Evolutionary conservation across 2,888 invertebrate species (phyloP), one percentile per base, ranked within the genome.

Genomic region (Gymnosoma rotundatum): DNA sequence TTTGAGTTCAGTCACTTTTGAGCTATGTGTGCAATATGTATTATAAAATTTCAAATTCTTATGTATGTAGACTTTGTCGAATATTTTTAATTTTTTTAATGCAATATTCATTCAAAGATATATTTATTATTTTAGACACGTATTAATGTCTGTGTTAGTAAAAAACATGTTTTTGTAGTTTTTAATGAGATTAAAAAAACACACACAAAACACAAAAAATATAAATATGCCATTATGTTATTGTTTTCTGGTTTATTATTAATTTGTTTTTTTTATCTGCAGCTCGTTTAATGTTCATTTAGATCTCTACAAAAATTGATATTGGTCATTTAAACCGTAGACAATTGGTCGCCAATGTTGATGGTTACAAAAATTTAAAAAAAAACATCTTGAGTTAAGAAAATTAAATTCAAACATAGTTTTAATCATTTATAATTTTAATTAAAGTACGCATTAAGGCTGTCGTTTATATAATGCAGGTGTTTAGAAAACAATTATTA

Each of bases 401-500:
- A 58, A 42, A 7, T 18, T 2, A 61, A 60, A 56, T n/a, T 48
- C 52, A 70, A 64, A 56, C 32, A 74, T 25, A 63, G 42, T 50
- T 76, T 45, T 60, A 32, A 61, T 50, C 42, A 54, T 64, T 50
- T 67, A 75, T 80, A 79, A 83, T 80, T 80, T 72, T 67, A 79
- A 38, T 48, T 79, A 80, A 83, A 75, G 60, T 72, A 66, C 48
- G 54, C 61, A 67, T 45, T 60, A 61, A 36, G 70, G 48, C 54
- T 67, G 25, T 2, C 25, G 25, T 4, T 66, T 50, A 70, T 80
- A 67, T 76, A 83, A 83, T 76, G 83, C 79, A 83, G 79, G 79
- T 80, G 83, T 79, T 83, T 79, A 61, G 12, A 74, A 79, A 64
- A 38, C 56, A 76, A 79, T 80, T 76, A 76, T 79, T 75, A 25